Base-by-base conservation (phyloP, 2,797 vertebrate species). In the Zenarchopterus dispar region DNA sequence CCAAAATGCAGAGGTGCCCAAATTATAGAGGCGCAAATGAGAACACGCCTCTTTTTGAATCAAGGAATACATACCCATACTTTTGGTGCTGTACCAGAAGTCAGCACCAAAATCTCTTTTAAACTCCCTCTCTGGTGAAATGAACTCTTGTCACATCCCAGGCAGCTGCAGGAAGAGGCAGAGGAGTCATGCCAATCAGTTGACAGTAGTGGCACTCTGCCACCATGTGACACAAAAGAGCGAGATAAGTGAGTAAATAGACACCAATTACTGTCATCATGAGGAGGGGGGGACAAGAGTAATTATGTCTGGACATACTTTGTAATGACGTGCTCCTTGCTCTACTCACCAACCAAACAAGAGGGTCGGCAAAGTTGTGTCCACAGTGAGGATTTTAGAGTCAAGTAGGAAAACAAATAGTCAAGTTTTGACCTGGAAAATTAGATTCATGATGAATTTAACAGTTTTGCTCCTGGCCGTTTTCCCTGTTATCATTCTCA, bases 211-310 rank as follows among this genome's bases (percentile, higher is more conserved):
- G 81, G 73, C 77, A 62, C 70, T 84, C 77, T 87, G 84, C 78
- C 76, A 66, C 60, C 62, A 54, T 16, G 33, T 23, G 63, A 87
- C 78, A 79, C 71, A 70, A 80, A 73, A 82, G 84, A 83, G 78
- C 65, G 75, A 82, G 74, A 73, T 62, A 66, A 71, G 75, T 85
- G 76, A 70, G 80, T 80, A 89, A 89, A 92, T 83, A 92, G 88
- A 91, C 84, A 83, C 84, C 82, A 86, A 89, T 90, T 88, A 89
- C 81, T 84, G 85, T 84, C 84, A 54, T 88, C 86, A 88, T 5
- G 11, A 60, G n/a, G 48, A 77, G 61, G 58, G 33, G 36, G 48
- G 41, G 24, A 41, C 31, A 48, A 39, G 51, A 54, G 55, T 36
- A 57, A 39, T 77, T 56, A 54, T 80, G 77, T 81, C 84, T 77